Evolutionary conservation across 2,797 vertebrate species (phyloP).

Genomic region (Ataeniobius toweri): DNA sequence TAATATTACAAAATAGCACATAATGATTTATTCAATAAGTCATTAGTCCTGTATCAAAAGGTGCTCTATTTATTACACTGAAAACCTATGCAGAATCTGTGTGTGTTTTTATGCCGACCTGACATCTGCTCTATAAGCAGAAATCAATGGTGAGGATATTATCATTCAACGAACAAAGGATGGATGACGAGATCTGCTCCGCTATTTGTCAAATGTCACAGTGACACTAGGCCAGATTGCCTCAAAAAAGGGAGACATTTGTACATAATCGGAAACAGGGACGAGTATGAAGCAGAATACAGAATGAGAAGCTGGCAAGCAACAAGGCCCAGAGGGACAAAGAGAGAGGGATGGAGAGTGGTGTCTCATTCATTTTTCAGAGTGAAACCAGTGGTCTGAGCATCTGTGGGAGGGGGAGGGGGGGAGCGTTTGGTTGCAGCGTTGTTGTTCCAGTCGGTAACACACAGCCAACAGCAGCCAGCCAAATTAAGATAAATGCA

Average conservation of each 20-base stretch:
- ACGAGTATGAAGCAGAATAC: conserved; percentile 42
- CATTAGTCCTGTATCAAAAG: conserved; percentile 54
- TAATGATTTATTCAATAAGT: conserved; percentile 69
- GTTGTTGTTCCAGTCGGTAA: conserved; percentile 65
- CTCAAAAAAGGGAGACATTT: conserved; percentile 57
- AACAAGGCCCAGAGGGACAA: conserved; percentile 19
- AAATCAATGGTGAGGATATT: conserved; percentile 42
- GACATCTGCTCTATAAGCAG: conserved; percentile 40
- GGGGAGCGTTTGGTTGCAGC: conserved; percentile 38
- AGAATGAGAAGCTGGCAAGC: conserved; percentile 34
- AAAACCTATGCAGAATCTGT: conserved; percentile 19
- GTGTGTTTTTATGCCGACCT: conserved; percentile 6
- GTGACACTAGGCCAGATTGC: conserved; percentile 52
- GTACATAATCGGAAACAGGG: conserved; percentile 45
- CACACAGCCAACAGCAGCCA: conserved; percentile 43
- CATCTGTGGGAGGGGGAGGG: conserved; percentile 15
- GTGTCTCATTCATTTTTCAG: conserved; percentile 43
- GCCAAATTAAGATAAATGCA: conserved; percentile 78
- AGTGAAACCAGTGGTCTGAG: conserved; percentile 36
- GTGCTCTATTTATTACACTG: conserved; percentile 6
- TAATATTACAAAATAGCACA: conserved; percentile 55
- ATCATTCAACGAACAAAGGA: conserved; percentile 47
- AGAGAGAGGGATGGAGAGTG: conserved; percentile 2
- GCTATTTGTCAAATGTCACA: conserved; percentile 68
- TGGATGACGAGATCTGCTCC: conserved; percentile 44